Conservation (phyloP, 2,797 vertebrate genomes). For the Cirrhinus mrigala region DNA sequence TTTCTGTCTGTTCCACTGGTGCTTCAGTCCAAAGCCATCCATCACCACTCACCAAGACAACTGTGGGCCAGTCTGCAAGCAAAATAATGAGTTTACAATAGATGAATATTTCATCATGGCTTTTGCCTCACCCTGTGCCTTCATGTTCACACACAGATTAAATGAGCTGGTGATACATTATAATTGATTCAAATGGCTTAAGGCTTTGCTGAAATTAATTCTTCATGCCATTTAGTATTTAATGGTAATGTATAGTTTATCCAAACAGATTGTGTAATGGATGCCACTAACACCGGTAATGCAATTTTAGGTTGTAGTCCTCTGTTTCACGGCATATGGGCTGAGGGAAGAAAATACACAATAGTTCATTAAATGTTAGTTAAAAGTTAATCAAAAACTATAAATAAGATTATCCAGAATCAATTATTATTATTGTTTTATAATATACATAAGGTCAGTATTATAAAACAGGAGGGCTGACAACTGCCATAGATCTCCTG, state of each 20-base stretch:
- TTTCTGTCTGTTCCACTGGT: constrained; percentile 60
- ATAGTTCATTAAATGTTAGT: constrained; percentile 10
- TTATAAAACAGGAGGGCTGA: neutral
- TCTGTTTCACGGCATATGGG: neutral
- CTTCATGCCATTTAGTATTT: constrained; percentile 22
- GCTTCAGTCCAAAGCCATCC: constrained; percentile 70
- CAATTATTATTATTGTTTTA: neutral
- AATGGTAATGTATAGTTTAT: constrained; percentile 14
- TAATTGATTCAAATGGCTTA: constrained; percentile 44
- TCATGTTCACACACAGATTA: constrained; percentile 64
- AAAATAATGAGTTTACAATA: constrained; percentile 76
- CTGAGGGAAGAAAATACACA: neutral
- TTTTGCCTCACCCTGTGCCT: constrained; percentile 57
- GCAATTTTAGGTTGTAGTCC: neutral
- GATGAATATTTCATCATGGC: constrained; percentile 72
- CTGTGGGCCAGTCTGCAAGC: constrained; percentile 62
- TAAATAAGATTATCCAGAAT: constrained; percentile 10
- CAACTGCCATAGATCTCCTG: neutral
- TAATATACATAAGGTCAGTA: neutral
- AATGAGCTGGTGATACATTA: constrained; percentile 46
- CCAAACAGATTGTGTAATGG: neutral
- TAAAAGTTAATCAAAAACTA: constrained; percentile 8
- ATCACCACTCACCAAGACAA: constrained; percentile 73
- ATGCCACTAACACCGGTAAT: constrained; percentile 14
- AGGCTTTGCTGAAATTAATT: constrained; percentile 29